These are phyloP conservation scores for Tychaedon coryphoeus DNA, from an alignment of 2,113 vertebrate genomes.

Conservation along the genomic window DNA sequence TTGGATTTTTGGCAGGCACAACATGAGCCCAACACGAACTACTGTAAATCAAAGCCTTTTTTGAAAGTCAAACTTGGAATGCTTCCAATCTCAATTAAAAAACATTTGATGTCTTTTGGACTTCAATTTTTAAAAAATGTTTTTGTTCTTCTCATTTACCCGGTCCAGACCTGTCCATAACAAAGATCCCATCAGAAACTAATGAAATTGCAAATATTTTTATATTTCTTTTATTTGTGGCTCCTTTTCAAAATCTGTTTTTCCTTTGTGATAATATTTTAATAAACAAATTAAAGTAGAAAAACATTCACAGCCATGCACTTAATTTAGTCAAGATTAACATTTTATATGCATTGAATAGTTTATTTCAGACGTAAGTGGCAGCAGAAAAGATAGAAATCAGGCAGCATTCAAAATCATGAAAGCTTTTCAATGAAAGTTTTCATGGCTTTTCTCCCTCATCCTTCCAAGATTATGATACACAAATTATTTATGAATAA, in stretches of 20 bases:
- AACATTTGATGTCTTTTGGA: constrained; percentile 72
- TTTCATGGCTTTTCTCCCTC: constrained; percentile 15
- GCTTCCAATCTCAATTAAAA: constrained; percentile 81
- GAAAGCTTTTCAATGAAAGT: background rate
- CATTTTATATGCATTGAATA: constrained; percentile 4
- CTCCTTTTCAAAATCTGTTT: background rate
- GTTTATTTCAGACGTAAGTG: background rate
- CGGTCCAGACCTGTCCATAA: background rate
- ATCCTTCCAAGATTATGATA: constrained; percentile 4
- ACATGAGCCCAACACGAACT: constrained; percentile 79
- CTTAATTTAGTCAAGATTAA: background rate
- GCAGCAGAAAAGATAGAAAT: background rate
- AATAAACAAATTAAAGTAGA: background rate
- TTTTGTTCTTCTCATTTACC: constrained; percentile 19
- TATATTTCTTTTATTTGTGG: background rate
- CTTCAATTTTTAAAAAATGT: constrained; percentile 16
- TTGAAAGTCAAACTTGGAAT: constrained; percentile 79
- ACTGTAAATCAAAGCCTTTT: constrained; percentile 78
- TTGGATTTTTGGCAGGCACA: constrained; percentile 80
- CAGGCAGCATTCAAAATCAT: constrained; percentile 13
- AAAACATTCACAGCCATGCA: background rate
- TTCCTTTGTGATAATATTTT: background rate
- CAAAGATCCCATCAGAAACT: constrained; percentile 12
- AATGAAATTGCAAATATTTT: constrained; percentile 3
- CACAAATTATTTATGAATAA: constrained; percentile 61